Base-by-base conservation (phyloP, 2,888 invertebrate genomes). In the Drosophila mimica region DNA sequence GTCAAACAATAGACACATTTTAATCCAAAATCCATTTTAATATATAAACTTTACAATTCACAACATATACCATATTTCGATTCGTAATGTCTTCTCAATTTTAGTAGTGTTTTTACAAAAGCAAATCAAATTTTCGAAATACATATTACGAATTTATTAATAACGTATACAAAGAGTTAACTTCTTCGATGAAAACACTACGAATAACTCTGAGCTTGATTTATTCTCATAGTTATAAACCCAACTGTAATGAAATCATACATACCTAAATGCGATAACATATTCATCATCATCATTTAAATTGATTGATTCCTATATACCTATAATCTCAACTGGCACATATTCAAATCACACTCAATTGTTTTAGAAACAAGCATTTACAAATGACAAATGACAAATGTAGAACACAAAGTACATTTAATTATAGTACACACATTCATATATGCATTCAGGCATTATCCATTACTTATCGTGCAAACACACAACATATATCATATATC, bases 221-320 rank as follows among this genome's bases (percentile, higher is more conserved):
- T 65, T 61, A 30, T n/a, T 64, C 52, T 34, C 31, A 64, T 46
- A 48, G 43, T 40, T 58, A 63, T 52, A 25, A 61, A 30, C 52
- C 59, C 34, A 58, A 36, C 34, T 46, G 28, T 31, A 65, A 28
- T 46, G 20, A 69, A 56, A 57, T 67, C 59, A 66, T 72, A 38
- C 43, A 25, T 54, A 56, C 40, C 58, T 64, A 70, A 57, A 68
- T 30, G 25, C 17, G 17, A 25, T 36, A 11, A 38, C 54, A 54
- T 54, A 56, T 56, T 28, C 83, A 65, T 43, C 71, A 84, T 84
- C 73, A 89, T 84, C 83, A 84, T 81, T 82, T 76, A 20, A 71
- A 69, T 61, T 54, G 9, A 72, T 36, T 48, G 9, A 72, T 36
- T 48, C 17, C n/a, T 7, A 31, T 58, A 74, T 58, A 74, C 54